These are phyloP conservation scores for Telmatochromis brichardi DNA, from an alignment of 2,113 vertebrate species.

Conservation along the genomic window DNA sequence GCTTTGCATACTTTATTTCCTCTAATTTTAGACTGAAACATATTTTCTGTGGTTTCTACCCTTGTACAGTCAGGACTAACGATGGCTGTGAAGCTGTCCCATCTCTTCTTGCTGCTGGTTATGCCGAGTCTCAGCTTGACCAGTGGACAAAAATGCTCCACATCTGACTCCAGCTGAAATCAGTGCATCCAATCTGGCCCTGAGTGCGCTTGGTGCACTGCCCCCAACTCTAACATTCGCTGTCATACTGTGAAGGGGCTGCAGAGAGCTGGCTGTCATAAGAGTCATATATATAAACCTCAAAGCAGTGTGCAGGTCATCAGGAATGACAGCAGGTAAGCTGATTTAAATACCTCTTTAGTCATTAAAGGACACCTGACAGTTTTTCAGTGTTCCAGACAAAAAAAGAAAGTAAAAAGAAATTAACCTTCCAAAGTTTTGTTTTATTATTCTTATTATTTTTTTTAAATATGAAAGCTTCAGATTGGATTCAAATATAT, in stretches of 20 bases:
- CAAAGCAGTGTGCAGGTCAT: not conserved
- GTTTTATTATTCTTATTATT: too few relatives aligned
- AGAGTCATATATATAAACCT: conserved; percentile 12
- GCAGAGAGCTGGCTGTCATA: not conserved
- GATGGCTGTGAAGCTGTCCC: conserved; percentile 22
- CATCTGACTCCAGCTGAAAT: conserved; percentile 1
- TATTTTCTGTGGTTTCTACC: not conserved
- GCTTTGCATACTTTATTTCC: not conserved
- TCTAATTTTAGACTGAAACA: not conserved
- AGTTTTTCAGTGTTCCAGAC: fast-evolving
- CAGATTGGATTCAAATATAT: not conserved
- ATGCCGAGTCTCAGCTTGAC: not conserved
- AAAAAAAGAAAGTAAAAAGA: not conserved
- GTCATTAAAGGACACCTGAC: not conserved
- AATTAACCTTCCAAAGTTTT: not conserved
- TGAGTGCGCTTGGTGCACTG: conserved; percentile 38
- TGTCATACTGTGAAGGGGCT: conserved; percentile 8
- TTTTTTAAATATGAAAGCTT: not conserved
- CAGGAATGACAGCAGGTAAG: conserved; percentile 26
- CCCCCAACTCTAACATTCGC: not conserved
- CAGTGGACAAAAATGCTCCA: not conserved
- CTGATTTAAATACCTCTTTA: not conserved
- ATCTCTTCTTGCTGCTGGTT: conserved; percentile 13
- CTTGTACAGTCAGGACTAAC: not conserved
- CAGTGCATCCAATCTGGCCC: conserved; percentile 38